A percentile compares a stretch with the other conserved stretches of the same genome.
Evolutionary conservation across 2,797 vertebrate genomes (phyloP).

Genomic region (Macropodus opercularis): DNA sequence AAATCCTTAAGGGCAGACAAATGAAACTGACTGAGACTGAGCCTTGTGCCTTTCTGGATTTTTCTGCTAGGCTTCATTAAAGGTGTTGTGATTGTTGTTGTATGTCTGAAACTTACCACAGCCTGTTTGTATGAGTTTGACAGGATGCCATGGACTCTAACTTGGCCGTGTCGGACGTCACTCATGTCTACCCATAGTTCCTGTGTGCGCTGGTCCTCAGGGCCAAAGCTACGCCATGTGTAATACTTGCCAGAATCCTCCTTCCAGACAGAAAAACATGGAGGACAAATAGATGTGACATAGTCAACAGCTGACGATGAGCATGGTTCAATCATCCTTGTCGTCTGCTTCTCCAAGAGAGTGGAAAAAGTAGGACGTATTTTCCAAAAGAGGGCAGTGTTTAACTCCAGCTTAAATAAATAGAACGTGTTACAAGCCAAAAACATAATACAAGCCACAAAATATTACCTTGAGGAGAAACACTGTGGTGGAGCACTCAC

Average conservation of each 20-base stretch:
- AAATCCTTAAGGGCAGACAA: too few species aligned
- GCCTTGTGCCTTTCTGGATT: too few species aligned
- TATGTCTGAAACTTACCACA: slow-evolving; percentile 82
- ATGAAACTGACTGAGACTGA: too few species aligned
- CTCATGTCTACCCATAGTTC: slow-evolving; percentile 88
- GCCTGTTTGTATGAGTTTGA: slow-evolving; percentile 92
- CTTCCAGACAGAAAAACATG: slow-evolving; percentile 66
- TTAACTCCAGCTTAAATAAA: slow-evolving; percentile 62
- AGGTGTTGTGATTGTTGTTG: too few species aligned
- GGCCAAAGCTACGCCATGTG: slow-evolving; percentile 83
- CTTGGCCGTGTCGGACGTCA: slow-evolving; percentile 80
- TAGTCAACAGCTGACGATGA: slow-evolving; percentile 11
- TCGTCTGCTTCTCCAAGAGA: slow-evolving; percentile 21
- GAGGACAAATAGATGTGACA: slow-evolving; percentile 10
- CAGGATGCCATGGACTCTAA: slow-evolving; percentile 87
- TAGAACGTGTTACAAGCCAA: slow-evolving; percentile 26
- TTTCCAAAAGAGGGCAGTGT: slow-evolving; percentile 65
- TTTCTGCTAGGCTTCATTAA: too few species aligned
- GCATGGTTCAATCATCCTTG: slow-evolving; percentile 22
- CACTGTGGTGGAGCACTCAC: slow-evolving; percentile 76
- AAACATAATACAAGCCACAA: slow-evolving; percentile 42
- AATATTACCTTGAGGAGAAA: slow-evolving; percentile 38
- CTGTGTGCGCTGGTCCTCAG: slow-evolving; percentile 71
- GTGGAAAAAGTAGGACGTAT: slow-evolving; percentile 18
- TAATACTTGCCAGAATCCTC: slow-evolving; percentile 91